A percentile compares a stretch with the other conserved stretches of the same genome.
These are phyloP conservation scores for Sebastes paucispinis DNA, from an alignment of 2,797 vertebrate genomes.

Conservation along the genomic window DNA sequence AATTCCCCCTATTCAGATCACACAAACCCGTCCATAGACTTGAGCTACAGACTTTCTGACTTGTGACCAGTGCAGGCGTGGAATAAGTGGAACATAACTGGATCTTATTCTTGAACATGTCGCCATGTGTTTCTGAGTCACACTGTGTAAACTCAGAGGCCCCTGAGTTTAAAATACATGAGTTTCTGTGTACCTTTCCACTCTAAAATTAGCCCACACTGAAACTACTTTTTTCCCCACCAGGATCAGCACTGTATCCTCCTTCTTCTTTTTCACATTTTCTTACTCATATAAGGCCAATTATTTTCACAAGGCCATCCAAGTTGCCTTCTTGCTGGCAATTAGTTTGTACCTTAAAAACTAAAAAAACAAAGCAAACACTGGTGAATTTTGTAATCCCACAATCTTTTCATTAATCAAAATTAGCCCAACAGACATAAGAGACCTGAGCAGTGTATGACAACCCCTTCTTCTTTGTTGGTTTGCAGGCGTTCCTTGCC, in stretches of 20 bases:
- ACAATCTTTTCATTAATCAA: background rate
- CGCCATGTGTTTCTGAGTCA: slow-evolving; percentile 46
- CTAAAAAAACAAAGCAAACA: background rate
- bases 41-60: background rate
- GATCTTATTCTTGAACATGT: slow-evolving; percentile 2
- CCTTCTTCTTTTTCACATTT: background rate
- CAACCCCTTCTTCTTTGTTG: background rate
- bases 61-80: background rate
- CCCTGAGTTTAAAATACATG: slow-evolving; percentile 12
- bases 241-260: background rate
- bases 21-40: background rate
- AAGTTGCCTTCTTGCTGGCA: background rate
- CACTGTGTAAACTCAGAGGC: slow-evolving; percentile 13
- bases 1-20: background rate
- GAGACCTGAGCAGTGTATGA: background rate
- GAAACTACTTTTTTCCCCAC: slow-evolving; percentile 8
- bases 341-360: background rate
- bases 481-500: slow-evolving; percentile 82
- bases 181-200: slow-evolving; percentile 30
- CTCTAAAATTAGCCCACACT: slow-evolving; percentile 27
- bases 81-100: background rate
- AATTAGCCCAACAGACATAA: background rate
- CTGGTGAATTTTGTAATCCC: background rate
- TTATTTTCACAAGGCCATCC: background rate
- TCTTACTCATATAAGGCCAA: background rate